These are phyloP conservation scores for Leptobrachium leishanense DNA, from an alignment of 2,113 vertebrate species.

Conservation along the genomic window DNA sequence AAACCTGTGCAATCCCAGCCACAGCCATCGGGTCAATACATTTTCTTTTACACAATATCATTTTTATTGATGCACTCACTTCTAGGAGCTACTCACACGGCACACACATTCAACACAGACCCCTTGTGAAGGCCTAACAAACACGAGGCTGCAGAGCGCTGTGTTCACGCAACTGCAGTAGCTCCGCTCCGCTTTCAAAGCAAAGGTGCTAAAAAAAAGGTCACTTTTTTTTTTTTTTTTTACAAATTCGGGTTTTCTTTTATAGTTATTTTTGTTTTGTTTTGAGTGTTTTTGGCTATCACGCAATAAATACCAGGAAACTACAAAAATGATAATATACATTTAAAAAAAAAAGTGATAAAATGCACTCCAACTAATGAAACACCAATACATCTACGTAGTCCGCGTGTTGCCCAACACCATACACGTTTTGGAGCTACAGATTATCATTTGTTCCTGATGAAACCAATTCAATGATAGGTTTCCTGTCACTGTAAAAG, in stretches of 20 bases:
- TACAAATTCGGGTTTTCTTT: neutral
- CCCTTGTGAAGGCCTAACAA: neutral
- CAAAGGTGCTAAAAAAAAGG: constrained; percentile 15
- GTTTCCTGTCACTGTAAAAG: constrained; percentile 3
- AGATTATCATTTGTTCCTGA: constrained; percentile 4
- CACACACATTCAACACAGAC: constrained; percentile 21
- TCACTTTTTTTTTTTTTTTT: constrained; percentile 39
- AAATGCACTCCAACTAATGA: constrained; percentile 20
- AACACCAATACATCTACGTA: constrained; percentile 22
- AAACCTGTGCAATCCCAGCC: neutral
- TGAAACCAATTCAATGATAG: neutral
- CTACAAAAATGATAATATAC: constrained; percentile 23
- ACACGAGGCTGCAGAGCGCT: neutral
- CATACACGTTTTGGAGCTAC: neutral
- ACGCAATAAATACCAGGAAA: constrained; percentile 39
- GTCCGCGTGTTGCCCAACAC: constrained; percentile 12
- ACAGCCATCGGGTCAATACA: neutral
- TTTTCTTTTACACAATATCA: no score
- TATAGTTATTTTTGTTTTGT: neutral
- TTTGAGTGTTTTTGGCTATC: constrained; percentile 35
- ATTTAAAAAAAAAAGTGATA: constrained; percentile 32
- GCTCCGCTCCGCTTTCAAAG: constrained; percentile 14
- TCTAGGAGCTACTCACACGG: neutral
- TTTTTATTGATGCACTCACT: neutral
- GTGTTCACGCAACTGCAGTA: neutral